These are phyloP conservation scores for Lasiommata megera DNA, from an alignment of 2,888 invertebrate species.

Conservation along the genomic window DNA sequence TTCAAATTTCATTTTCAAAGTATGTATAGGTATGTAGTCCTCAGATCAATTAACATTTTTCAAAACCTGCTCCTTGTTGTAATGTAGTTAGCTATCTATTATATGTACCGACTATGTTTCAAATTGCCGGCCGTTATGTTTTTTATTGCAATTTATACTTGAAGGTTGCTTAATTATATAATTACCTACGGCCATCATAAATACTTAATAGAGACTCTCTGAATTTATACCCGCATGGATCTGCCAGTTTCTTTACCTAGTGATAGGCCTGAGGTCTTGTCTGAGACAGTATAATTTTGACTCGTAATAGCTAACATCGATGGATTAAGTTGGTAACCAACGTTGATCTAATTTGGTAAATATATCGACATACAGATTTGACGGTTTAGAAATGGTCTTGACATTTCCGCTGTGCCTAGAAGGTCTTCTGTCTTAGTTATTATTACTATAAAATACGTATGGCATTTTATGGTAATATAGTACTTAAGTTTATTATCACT, in stretches of 20 bases:
- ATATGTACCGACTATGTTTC: slow-evolving; percentile 11
- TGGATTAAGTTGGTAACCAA: no score
- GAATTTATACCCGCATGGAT: slow-evolving; percentile 4
- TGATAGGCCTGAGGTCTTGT: not conserved
- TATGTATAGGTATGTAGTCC: slow-evolving; percentile 7
- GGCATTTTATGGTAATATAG: no score
- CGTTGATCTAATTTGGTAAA: no score
- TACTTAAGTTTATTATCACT: no score
- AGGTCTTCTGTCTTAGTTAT: no score
- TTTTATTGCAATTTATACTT: slow-evolving; percentile 21
- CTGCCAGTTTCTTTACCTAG: not conserved
- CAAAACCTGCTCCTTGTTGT: not conserved
- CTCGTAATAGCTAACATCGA: no score
- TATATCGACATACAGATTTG: no score
- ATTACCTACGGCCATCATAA: slow-evolving; percentile 3
- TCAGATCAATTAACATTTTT: slow-evolving; percentile 14
- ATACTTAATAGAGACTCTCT: slow-evolving; percentile 9
- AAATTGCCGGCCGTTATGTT: slow-evolving; percentile 20
- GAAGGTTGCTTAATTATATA: slow-evolving; percentile 19
- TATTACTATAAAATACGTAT: no score
- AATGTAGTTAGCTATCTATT: slow-evolving; percentile 6
- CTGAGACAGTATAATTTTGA: no score
- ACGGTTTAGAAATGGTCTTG: no score
- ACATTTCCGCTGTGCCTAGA: no score
- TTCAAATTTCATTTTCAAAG: not conserved